Evolutionary conservation across 2,888 invertebrate species (phyloP), one percentile per base, ranked within the genome.

Genomic region (Alsophila aescularia): DNA sequence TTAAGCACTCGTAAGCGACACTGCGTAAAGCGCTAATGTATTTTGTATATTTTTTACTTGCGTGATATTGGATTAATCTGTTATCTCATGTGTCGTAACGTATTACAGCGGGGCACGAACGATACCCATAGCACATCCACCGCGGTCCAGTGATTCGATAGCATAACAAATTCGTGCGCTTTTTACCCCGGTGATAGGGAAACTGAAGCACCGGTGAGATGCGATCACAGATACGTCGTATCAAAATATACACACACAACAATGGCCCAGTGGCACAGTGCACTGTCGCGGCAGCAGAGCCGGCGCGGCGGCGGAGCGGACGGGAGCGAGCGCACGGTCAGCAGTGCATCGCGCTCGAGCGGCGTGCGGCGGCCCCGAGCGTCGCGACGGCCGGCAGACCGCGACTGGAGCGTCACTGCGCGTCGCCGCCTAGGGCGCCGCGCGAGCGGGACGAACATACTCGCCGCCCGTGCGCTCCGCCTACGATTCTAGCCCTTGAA

Each of bases 361-460:
- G 86, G 60, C 53, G 69, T 64, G 67, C 69, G 82, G 79, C 87
- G 77, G 85, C 87, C 86, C 85, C 88, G 79, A 87, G 85, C 89
- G 88, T 90, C 90, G 90, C 90, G 87, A 85, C 89, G 90, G 90
- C 90, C 90, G 90, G 86, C 90, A 81, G 85, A 90, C 89, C 89
- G 90, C 90, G 91, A 92, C 90, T 91, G 90, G 87, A 84, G 85
- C 88, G 86, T 78, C 83, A 81, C 79, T 81, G 86, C 84, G 86
- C 89, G 86, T 79, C 84, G 85, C 88, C 84, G 83, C 85, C 87
- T 85, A 83, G 84, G 82, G 85, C 87, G 83, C 76, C 82, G 89
- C 75, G 85, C 76, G 91, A 90, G 88, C 87, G 81, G 85, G 90
- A 90, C 90, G 80, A 81, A 81, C 73, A 85, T 86, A 89, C 79